A percentile compares a stretch with the other conserved stretches of the same genome.
phyloP scores from a whole-genome alignment of 2,888 invertebrate genomes.

The Heliconius hortense region DNA sequence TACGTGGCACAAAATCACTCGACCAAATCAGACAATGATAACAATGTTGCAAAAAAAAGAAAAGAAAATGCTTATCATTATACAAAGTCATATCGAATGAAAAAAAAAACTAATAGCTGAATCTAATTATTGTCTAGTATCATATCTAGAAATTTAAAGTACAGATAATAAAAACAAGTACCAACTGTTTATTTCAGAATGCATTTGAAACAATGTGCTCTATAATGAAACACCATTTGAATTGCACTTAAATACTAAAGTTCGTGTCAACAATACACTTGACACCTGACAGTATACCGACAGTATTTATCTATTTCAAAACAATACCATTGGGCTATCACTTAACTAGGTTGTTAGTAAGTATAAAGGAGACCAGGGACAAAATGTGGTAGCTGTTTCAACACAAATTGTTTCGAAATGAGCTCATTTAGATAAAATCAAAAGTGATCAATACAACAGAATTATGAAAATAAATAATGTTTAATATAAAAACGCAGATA shows the following conservation, averaged over 20 bases:
- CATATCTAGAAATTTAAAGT: conserved; percentile 51
- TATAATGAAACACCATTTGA: conserved; percentile 5
- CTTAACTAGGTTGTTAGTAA: neutral
- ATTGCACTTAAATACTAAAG: neutral
- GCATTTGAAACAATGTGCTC: neutral
- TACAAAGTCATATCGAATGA: no score
- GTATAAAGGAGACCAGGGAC: neutral
- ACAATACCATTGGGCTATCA: neutral
- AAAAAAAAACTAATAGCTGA: no score
- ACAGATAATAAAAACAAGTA: neutral
- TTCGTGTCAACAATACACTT: neutral
- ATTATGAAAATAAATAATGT: no score
- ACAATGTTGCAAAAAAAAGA: no score
- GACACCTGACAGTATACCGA: neutral
- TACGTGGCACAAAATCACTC: no score
- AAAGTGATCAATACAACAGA: no score
- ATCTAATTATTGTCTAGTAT: no score
- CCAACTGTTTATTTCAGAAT: neutral
- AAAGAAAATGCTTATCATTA: no score
- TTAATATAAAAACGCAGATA: no score
- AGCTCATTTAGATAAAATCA: neutral
- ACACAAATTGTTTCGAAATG: no score
- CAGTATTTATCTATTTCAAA: neutral
- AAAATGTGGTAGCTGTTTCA: no score
- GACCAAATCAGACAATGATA: no score